Conservation (phyloP, 2,113 vertebrate species). For the Passer montanus region DNA sequence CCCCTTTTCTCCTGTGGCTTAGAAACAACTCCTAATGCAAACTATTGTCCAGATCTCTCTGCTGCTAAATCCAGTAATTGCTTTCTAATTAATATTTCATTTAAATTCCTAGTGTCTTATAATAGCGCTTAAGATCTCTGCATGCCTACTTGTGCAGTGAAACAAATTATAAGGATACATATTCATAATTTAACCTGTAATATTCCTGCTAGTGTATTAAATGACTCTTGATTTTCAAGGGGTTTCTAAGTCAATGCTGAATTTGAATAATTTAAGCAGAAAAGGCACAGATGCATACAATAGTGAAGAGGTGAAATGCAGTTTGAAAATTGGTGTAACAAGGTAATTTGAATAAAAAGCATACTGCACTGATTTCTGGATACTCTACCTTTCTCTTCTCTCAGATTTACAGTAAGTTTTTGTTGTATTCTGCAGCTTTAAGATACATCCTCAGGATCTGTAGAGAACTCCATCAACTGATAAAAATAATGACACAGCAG, state of each 20-base stretch:
- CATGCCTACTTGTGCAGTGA: background rate
- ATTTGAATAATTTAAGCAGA: conserved; percentile 47
- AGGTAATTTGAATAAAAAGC: background rate
- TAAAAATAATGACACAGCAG: background rate
- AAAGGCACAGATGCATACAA: background rate
- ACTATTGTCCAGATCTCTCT: background rate
- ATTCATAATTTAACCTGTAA: conserved; percentile 38
- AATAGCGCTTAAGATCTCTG: background rate
- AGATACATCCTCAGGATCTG: background rate
- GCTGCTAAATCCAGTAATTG: background rate
- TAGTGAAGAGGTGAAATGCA: background rate
- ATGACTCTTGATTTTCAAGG: background rate
- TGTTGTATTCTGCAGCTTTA: background rate
- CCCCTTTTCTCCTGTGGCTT: conserved; percentile 50
- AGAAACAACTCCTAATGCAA: background rate
- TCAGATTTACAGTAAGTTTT: background rate
- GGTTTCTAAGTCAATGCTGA: background rate
- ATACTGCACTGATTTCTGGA: background rate
- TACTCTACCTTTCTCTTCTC: background rate
- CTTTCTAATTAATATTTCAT: conserved; percentile 54
- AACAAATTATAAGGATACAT: conserved; percentile 15
- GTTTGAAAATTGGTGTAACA: background rate
- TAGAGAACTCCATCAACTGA: background rate
- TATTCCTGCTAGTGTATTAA: background rate
- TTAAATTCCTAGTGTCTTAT: conserved; percentile 24